Conservation (phyloP, 53 echinoderm and acorn worm species). For the Astropecten irregularis region DNA sequence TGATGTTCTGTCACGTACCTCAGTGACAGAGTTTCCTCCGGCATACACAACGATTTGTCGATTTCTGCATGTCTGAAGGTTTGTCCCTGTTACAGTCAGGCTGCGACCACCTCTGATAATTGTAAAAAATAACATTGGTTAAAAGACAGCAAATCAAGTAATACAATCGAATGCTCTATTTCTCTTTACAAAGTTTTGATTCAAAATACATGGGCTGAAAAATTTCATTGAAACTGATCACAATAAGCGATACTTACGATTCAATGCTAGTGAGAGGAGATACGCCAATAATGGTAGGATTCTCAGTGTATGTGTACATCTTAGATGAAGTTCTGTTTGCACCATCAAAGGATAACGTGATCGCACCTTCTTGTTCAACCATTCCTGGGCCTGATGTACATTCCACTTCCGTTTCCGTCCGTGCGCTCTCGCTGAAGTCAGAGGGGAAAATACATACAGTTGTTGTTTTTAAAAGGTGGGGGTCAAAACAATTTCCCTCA, state of each 20-base stretch:
- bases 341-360: constrained; percentile 66
- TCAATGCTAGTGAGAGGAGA: constrained; percentile 51
- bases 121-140: too few relatives aligned
- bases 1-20: too few relatives aligned
- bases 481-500: too few relatives aligned
- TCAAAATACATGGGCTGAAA: too few relatives aligned
- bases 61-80: neutral
- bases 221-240: too few relatives aligned
- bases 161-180: too few relatives aligned
- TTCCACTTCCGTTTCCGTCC: neutral
- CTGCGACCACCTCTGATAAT: constrained; percentile 6
- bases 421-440: neutral
- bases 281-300: constrained; percentile 48
- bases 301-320: constrained; percentile 43
- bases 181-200: too few relatives aligned
- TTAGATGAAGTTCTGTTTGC: constrained; percentile 16
- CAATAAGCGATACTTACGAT: constrained; percentile 56
- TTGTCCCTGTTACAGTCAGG: neutral
- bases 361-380: constrained; percentile 5
- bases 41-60: neutral
- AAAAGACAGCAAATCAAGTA: too few relatives aligned
- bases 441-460: neutral
- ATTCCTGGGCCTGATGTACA: neutral
- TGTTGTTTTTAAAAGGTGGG: neutral
- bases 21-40: too few relatives aligned